Conservation (phyloP, 2,888 invertebrate species). For the Syrphus vitripennis region DNA sequence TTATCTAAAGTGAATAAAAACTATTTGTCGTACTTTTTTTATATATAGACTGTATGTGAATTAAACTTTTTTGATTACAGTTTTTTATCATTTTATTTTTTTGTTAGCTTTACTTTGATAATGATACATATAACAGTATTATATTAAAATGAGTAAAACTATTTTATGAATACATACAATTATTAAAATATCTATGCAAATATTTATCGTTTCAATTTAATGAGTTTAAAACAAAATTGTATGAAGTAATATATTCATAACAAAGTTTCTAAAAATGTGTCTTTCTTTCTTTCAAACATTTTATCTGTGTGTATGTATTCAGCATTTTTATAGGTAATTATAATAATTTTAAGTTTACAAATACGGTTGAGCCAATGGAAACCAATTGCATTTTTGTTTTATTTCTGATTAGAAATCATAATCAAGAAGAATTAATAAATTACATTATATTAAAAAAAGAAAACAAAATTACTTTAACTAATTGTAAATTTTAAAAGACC, state of each 20-base stretch:
- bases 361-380: constrained; percentile 32
- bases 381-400: constrained; percentile 26
- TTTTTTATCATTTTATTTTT: constrained; percentile 41
- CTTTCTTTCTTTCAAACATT: not conserved
- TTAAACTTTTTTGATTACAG: constrained; percentile 42
- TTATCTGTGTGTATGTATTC: not conserved
- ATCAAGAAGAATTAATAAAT: constrained; percentile 28
- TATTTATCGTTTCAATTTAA: constrained; percentile 15
- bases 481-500: not conserved
- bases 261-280: not conserved
- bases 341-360: not conserved
- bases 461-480: constrained; percentile 36
- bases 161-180: constrained; percentile 33
- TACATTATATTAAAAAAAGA: not conserved
- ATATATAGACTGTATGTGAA: constrained; percentile 27
- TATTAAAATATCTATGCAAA: constrained; percentile 27
- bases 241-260: constrained; percentile 12
- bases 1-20: not conserved
- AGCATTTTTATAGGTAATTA: not conserved
- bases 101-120: constrained; percentile 34
- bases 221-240: constrained; percentile 15
- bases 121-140: constrained; percentile 30
- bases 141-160: constrained; percentile 46
- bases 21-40: not conserved
- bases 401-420: constrained; percentile 14